These are phyloP conservation scores for Dermolepida albohirtum DNA, from an alignment of 2,888 invertebrate species.

Conservation along the genomic window DNA sequence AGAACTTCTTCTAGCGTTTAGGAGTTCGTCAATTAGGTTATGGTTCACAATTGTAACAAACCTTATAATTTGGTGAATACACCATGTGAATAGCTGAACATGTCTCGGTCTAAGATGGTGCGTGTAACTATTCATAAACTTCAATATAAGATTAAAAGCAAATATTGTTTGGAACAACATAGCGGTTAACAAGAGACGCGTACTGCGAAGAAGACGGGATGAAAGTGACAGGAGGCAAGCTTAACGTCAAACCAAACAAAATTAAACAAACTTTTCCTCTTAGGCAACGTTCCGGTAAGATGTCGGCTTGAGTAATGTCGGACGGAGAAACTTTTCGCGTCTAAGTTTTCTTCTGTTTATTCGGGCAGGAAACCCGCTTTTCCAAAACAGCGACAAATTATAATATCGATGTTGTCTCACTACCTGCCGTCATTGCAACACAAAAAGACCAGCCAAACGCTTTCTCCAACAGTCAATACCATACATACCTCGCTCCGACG, in stretches of 20 bases:
- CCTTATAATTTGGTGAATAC: background rate
- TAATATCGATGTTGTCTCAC: slow-evolving; percentile 61
- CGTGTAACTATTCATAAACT: slow-evolving; percentile 60
- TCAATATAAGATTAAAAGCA: slow-evolving; percentile 58
- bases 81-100: background rate
- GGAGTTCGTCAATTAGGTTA: background rate
- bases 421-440: slow-evolving; percentile 35
- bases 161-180: slow-evolving; percentile 63
- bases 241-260: slow-evolving; percentile 67
- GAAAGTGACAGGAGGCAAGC: slow-evolving; percentile 66
- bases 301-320: slow-evolving; percentile 49
- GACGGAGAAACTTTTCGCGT: slow-evolving; percentile 63
- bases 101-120: slow-evolving; percentile 4
- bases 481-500: too few relatives aligned
- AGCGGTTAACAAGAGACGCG: slow-evolving; percentile 61
- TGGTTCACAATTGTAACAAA: background rate
- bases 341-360: slow-evolving; percentile 65
- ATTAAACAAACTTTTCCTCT: slow-evolving; percentile 67
- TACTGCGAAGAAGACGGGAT: slow-evolving; percentile 60
- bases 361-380: slow-evolving; percentile 60
- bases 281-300: slow-evolving; percentile 64
- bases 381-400: slow-evolving; percentile 65
- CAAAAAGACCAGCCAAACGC: slow-evolving; percentile 6
- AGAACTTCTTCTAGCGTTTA: too few relatives aligned
- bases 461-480: background rate